A percentile compares a stretch with the other conserved stretches of the same genome.
Evolutionary conservation across 2,888 invertebrate genomes (phyloP).

Genomic region (Perizoma flavofasciatum): DNA sequence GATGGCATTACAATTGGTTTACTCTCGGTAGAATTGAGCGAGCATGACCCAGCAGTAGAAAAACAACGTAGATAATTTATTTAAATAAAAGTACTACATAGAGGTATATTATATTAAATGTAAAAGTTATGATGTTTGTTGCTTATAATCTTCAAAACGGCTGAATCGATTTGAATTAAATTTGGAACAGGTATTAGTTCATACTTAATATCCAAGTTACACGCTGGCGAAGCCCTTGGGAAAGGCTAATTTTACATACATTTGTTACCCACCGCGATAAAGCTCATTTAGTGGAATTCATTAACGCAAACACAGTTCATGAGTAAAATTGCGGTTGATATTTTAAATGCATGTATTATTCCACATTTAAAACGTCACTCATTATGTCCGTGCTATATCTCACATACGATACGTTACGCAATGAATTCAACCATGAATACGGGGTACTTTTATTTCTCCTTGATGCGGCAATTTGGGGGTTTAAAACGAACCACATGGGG

Average conservation of each 20-base stretch:
- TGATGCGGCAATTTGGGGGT: slow-evolving; percentile 59
- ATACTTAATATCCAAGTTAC: no score
- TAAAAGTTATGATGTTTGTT: no score
- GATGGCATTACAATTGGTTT: background rate
- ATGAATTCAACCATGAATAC: slow-evolving; percentile 47
- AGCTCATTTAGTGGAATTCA: slow-evolving; percentile 15
- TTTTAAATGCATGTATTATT: slow-evolving; percentile 9
- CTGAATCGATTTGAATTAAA: no score
- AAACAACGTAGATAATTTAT: no score
- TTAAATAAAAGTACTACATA: no score
- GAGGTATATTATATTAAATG: no score
- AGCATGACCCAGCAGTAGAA: no score
- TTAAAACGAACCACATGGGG: slow-evolving; percentile 60
- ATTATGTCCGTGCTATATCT: background rate
- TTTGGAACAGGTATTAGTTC: no score
- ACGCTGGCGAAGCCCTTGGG: no score
- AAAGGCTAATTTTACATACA: no score
- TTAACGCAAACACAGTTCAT: slow-evolving; percentile 12
- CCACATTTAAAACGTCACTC: slow-evolving; percentile 11
- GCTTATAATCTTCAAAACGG: no score
- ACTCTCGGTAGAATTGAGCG: background rate
- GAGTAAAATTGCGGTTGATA: slow-evolving; percentile 17
- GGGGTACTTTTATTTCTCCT: slow-evolving; percentile 55
- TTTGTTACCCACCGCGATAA: no score
- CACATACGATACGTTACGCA: slow-evolving; percentile 39